Percentiles rank a stretch among this genome's conserved stretches.
Evolutionary conservation across 2,797 vertebrate species (phyloP).

Genomic region (Oreochromis mossambicus): DNA sequence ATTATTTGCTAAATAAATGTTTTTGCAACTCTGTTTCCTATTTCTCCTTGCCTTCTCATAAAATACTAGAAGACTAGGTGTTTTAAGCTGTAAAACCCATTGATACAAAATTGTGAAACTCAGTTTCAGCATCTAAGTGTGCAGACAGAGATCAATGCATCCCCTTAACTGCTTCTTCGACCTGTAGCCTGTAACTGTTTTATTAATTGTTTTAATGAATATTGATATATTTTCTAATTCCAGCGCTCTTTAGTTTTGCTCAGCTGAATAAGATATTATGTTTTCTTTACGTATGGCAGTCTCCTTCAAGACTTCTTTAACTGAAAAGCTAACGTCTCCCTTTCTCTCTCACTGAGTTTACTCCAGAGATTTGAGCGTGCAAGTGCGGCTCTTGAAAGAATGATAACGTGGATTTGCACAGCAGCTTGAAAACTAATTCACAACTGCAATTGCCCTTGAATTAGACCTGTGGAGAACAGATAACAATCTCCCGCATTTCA

Average conservation of each 20-base stretch:
- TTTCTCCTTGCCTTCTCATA: not conserved
- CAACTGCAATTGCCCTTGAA: not conserved
- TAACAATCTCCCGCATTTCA: not conserved
- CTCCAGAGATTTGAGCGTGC: not conserved
- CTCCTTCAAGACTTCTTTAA: slow-evolving; percentile 1
- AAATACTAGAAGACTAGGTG: not conserved
- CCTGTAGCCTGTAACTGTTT: not conserved
- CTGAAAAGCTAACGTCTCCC: not conserved
- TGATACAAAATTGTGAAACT: not conserved
- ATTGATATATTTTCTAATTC: not conserved
- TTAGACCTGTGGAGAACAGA: not conserved
- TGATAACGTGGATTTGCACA: slow-evolving; percentile 1
- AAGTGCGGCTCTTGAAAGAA: slow-evolving; percentile 5
- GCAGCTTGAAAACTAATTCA: slow-evolving; percentile 11
- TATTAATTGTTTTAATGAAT: not conserved
- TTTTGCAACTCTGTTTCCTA: not conserved
- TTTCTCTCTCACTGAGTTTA: not conserved
- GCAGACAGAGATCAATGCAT: not conserved
- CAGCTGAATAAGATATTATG: not conserved
- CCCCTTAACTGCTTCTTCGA: not conserved
- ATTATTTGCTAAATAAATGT: not conserved
- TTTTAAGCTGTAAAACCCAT: not conserved
- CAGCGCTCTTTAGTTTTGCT: not conserved
- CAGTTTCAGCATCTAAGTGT: not conserved
- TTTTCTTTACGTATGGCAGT: not conserved